Evolutionary conservation across 2,113 vertebrate genomes (phyloP).

Genomic region (Lipotes vexillifer): DNA sequence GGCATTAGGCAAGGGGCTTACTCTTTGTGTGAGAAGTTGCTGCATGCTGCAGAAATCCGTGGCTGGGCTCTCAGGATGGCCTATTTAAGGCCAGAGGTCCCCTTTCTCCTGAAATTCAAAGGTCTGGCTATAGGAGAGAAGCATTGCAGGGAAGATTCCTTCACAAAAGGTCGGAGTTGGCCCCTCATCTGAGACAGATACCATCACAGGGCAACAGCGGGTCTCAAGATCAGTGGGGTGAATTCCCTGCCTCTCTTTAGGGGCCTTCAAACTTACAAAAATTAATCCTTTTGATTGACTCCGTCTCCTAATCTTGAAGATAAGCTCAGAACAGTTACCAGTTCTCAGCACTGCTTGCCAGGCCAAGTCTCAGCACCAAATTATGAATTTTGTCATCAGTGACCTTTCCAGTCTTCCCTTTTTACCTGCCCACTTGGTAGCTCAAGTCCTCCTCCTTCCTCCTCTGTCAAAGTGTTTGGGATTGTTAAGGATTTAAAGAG

Average conservation of each 20-base stretch:
- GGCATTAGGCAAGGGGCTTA: constrained; percentile 6
- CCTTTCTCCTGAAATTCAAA: constrained; percentile 63
- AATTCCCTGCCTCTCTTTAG: constrained; percentile 62
- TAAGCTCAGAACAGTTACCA: constrained; percentile 67
- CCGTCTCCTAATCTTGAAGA: constrained; percentile 68
- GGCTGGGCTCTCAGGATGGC: constrained; percentile 40
- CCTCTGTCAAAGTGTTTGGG: constrained; percentile 34
- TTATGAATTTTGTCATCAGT: constrained; percentile 61
- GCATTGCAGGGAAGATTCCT: constrained; percentile 45
- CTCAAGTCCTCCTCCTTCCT: constrained; percentile 9
- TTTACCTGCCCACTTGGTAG: constrained; percentile 62
- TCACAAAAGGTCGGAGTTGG: constrained; percentile 49
- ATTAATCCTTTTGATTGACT: constrained; percentile 73
- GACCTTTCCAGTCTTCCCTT: constrained; percentile 61
- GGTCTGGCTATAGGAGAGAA: constrained; percentile 47
- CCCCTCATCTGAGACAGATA: constrained; percentile 58
- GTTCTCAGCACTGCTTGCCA: constrained; percentile 59
- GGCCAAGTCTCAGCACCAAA: constrained; percentile 56
- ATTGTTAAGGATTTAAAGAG: constrained; percentile 52
- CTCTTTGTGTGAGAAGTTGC: constrained; percentile 55
- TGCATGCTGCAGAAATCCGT: constrained; percentile 33
- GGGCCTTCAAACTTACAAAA: constrained; percentile 64
- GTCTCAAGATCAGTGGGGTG: constrained; percentile 64
- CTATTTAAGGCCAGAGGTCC: constrained; percentile 58
- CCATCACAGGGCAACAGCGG: constrained; percentile 58